Percentiles rank a stretch among this genome's conserved stretches.
Evolutionary conservation across 2,888 invertebrate species (phyloP).

Genomic region (Eretmocerus hayati): DNA sequence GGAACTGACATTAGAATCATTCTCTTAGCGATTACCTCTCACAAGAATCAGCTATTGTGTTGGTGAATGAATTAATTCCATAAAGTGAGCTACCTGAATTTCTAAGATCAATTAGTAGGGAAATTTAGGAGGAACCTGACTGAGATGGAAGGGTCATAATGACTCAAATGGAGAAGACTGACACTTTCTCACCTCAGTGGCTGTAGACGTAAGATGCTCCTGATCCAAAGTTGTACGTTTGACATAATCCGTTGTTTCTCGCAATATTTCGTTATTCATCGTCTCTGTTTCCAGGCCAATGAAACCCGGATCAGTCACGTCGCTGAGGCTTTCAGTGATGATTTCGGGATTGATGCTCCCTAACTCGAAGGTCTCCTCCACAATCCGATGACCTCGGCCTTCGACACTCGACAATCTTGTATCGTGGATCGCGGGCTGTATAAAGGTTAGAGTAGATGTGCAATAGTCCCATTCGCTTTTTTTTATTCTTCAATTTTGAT

Average conservation of each 20-base stretch:
- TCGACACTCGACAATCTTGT: constrained; percentile 32
- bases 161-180: too few species aligned
- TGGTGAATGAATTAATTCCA: too few species aligned
- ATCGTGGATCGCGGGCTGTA: constrained; percentile 30
- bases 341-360: constrained; percentile 5
- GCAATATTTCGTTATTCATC: constrained; percentile 41
- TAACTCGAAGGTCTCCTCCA: constrained; percentile 26
- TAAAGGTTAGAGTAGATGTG: too few species aligned
- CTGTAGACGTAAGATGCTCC: constrained; percentile 24
- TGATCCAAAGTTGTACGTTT: constrained; percentile 27
- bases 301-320: constrained; percentile 23
- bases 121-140: too few species aligned
- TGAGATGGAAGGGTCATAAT: too few species aligned
- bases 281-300: constrained; percentile 33
- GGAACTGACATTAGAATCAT: too few species aligned
- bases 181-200: constrained; percentile 21
- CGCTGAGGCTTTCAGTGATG: constrained; percentile 23
- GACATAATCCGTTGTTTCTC: constrained; percentile 34
- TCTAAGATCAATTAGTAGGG: too few species aligned
- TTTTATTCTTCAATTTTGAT: too few species aligned
- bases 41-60: too few species aligned
- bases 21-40: too few species aligned
- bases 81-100: too few species aligned
- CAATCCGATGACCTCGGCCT: constrained; percentile 38
- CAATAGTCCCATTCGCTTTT: neutral